Conservation (phyloP, 1,140 invertebrate species). For the Macrosteles quadrilineatus region DNA sequence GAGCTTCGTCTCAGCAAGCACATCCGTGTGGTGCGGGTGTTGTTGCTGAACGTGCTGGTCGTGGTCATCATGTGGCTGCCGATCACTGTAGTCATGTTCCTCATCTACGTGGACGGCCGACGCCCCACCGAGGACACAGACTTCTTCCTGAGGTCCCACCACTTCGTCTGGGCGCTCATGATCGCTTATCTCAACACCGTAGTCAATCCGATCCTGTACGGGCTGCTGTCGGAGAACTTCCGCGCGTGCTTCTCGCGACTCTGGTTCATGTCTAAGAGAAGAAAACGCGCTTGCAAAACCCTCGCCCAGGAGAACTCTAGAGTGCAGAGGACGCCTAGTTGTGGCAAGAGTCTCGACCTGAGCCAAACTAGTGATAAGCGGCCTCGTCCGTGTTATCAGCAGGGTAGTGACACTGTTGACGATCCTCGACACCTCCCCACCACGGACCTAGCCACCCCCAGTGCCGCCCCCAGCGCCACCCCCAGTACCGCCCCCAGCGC, state of each 20-base stretch:
- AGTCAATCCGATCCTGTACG: constrained; percentile 78
- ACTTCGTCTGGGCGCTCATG: constrained; percentile 60
- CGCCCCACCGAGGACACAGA: constrained; percentile 53
- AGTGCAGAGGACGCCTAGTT: background rate
- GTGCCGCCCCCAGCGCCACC: background rate
- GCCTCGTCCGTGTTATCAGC: constrained; percentile 3
- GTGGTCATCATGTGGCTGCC: constrained; percentile 63
- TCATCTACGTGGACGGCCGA: constrained; percentile 60
- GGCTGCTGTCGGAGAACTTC: constrained; percentile 76
- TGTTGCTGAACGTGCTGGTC: constrained; percentile 59
- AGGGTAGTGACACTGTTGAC: constrained; percentile 16
- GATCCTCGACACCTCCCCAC: too few relatives aligned
- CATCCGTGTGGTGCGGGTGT: constrained; percentile 56
- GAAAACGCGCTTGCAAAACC: background rate
- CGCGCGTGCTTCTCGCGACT: constrained; percentile 57
- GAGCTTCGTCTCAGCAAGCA: constrained; percentile 56
- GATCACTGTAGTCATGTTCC: constrained; percentile 57
- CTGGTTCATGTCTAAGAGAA: constrained; percentile 44
- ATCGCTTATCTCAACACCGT: constrained; percentile 69
- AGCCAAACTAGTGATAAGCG: background rate
- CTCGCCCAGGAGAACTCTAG: background rate
- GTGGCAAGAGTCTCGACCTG: background rate
- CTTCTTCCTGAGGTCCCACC: constrained; percentile 54
- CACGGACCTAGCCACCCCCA: background rate
- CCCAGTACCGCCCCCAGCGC: too few relatives aligned